Evolutionary conservation across 2,888 invertebrate genomes (phyloP), one percentile per base, ranked within the genome.

Genomic region (Apomyelois bistriatella): DNA sequence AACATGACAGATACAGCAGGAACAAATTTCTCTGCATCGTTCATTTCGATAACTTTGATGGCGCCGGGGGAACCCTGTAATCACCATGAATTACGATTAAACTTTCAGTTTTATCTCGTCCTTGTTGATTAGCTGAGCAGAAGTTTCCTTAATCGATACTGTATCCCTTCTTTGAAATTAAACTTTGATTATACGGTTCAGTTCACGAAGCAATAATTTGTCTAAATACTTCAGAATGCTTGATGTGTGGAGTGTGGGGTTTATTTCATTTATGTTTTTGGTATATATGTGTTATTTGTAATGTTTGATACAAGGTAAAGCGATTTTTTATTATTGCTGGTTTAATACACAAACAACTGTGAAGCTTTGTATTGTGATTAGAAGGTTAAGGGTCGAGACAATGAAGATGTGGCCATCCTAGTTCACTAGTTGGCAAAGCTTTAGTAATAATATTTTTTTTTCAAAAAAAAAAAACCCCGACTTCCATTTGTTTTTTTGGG

Each of bases 71-170:
- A 66, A 70, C 66, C 68, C 62, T 64, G 75, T 78, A 79, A 82
- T 82, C 73, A 79, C 73, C 74, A 64, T 78, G 71, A 80, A 73
- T 81, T 76, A 82, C 76, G 79, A 76, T 78, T 77, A 71, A 82
- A 85, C 75, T 84, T 83, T 75, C 60, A 61, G 76, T 79, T 79
- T 82, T 80, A 84, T 83, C 82, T 76, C 64, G 56, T 62, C 70
- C 68, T 70, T 75, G 74, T 72, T 78, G 81, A 79, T 79, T 80
- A 82, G 72, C 69, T 67, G 64, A 69, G 71, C 65, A 71, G 70
- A 71, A 79, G 74, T 76, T 79, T 72, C 71, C 60, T 65, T 76
- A 79, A 80, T 81, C 79, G 76, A 80, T 80, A 72, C 67, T 61
- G 59, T 72, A 65, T 66, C 68, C 65, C 60, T 70, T 76, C 74